These are phyloP conservation scores for Catocala sponsa DNA, from an alignment of 2,888 invertebrate genomes.

Conservation along the genomic window DNA sequence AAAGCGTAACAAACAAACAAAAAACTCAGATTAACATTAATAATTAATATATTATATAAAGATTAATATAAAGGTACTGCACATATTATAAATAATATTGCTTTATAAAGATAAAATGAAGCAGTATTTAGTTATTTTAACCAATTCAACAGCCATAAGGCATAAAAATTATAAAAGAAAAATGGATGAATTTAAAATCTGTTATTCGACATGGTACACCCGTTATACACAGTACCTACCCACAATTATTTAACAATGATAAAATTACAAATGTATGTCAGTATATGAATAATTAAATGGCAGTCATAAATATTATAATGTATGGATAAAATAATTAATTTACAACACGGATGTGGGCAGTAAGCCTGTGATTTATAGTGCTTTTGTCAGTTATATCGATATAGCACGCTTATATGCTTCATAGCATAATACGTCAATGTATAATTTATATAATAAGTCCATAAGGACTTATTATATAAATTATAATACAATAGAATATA, in stretches of 20 bases:
- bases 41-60: no score
- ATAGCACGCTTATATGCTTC: constrained; percentile 11
- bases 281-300: constrained; percentile 16
- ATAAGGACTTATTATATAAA: no score
- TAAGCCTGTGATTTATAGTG: constrained; percentile 43
- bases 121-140: no score
- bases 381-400: constrained; percentile 21
- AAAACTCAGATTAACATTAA: no score
- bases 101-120: no score
- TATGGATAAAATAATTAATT: constrained; percentile 40
- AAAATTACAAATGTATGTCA: constrained; percentile 14
- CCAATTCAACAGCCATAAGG: no score
- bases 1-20: no score
- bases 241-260: constrained; percentile 2
- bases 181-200: no score
- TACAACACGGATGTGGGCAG: constrained; percentile 44
- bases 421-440: not conserved
- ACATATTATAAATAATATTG: no score
- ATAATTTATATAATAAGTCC: not conserved
- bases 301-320: constrained; percentile 26
- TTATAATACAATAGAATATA: no score
- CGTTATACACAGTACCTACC: not conserved
- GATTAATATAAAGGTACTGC: no score
- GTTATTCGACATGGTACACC: not conserved
- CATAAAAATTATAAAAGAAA: no score